Percentiles rank a stretch among this genome's conserved stretches.
Conservation (phyloP, 64 coral and sea anemone species). For the Orbicella faveolata region DNA sequence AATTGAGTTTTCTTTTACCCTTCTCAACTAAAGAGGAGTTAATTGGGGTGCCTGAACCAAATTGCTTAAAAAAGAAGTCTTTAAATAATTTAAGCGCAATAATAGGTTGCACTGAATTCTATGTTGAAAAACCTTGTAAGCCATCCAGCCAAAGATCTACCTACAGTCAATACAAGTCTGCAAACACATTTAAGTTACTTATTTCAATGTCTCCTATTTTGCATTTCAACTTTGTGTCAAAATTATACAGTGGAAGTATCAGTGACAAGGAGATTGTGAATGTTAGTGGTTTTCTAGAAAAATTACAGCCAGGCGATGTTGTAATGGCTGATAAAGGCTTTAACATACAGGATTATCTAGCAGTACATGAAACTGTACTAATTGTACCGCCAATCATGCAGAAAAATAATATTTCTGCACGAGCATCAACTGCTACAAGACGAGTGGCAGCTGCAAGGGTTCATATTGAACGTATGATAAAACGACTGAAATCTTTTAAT, state of each 20-base stretch:
- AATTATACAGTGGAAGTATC: conserved; percentile 54
- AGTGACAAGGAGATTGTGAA: conserved; percentile 52
- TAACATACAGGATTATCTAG: conserved; percentile 20
- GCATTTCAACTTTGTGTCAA: conserved; percentile 36
- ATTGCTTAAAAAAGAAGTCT: conserved; percentile 43
- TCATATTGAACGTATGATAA: conserved; percentile 63
- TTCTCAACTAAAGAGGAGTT: conserved; percentile 43
- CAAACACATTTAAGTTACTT: conserved; percentile 42
- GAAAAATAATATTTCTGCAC: conserved; percentile 22
- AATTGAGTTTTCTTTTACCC: conserved; percentile 36
- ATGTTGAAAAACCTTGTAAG: conserved; percentile 65
- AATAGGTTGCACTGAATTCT: conserved; percentile 76
- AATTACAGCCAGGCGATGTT: conserved; percentile 15
- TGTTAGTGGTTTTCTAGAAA: conserved; percentile 30
- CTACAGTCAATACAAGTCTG: conserved; percentile 50
- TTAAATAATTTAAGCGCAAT: conserved; percentile 72
- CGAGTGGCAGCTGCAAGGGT: conserved; percentile 47
- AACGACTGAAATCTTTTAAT: conserved; percentile 37
- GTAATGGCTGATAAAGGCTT: conserved; percentile 47
- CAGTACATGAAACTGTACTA: conserved; percentile 28
- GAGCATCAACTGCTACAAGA: conserved; percentile 29
- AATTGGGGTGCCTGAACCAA: conserved; percentile 13
- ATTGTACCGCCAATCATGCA: conserved; percentile 32
- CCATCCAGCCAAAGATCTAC: conserved; percentile 62
- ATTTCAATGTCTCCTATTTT: conserved; percentile 29